Base-by-base conservation (phyloP, 2,888 invertebrate species). In the Boloria euphrosyne region DNA sequence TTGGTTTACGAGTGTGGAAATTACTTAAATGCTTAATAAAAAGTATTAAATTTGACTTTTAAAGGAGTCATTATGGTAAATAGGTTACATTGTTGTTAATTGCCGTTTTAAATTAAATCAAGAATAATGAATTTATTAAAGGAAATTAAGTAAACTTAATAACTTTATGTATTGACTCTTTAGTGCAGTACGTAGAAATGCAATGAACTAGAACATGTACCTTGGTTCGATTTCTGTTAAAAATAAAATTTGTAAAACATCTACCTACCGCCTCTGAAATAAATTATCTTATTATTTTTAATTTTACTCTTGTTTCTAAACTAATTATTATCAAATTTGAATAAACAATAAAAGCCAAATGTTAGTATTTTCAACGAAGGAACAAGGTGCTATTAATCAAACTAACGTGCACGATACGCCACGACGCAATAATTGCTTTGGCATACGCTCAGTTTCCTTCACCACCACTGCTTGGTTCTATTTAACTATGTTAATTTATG, bases 1-100 rank as follows among this genome's bases (percentile, higher is more conserved):
- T 65, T 65, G 38, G 38, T 54, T 55, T 43, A 49, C 61, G 47
- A 59, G 31, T 16, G 59, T 49, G 59, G 49, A 58, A 46, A 38
- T 38, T 49, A 49, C 58, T 59, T 49, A 31, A 22, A 49, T 59
- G 31, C 49, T 17, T 47, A 3, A 27, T 27, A 7, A 13, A 13
- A 27, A 22, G 14, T 47, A n/a, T 16, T 49, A 6, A 16, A 16
- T 14, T 17, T 31, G 16, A 16, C 47, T 58, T 53, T 47, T 47
- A 44, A 14, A 55, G 44, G 18, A 18, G 18, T 44, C 14, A 55
- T 55, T 55, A 44, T 14, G 44, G 44, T 14, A 44, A 44, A 55
- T 18, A 55, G 14, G 55, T 7, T 7, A 7, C 7, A 18, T 6
- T 44, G 44, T 16, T 6, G 13, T 7, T 38, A 43, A 44, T 55